Conservation (phyloP, 2,888 invertebrate genomes). For the Lycophotia porphyrea region DNA sequence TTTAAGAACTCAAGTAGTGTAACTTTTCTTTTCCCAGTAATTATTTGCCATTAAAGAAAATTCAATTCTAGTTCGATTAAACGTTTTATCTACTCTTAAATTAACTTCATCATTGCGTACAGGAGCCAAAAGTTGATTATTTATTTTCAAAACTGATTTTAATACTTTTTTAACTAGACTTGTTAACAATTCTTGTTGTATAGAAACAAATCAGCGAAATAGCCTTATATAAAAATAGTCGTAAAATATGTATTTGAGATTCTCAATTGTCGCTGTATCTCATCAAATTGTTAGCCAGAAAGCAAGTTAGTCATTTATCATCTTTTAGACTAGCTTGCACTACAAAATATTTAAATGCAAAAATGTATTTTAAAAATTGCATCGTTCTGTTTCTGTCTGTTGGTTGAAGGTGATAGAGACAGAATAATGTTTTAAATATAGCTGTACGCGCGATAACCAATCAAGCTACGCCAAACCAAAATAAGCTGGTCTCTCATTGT, state of each 20-base stretch:
- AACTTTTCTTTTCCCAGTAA: no score
- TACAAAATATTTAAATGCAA: background rate
- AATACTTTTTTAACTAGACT: background rate
- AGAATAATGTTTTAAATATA: background rate
- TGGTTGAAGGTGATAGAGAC: background rate
- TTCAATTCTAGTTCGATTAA: background rate
- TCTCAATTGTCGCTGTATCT: slow-evolving; percentile 6
- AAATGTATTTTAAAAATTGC: background rate
- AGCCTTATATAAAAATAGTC: background rate
- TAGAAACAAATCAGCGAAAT: slow-evolving; percentile 17
- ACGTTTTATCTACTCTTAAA: background rate
- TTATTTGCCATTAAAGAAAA: background rate
- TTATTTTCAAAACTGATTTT: background rate
- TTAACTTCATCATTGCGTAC: background rate
- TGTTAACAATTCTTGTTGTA: background rate
- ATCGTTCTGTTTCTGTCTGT: background rate
- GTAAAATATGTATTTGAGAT: background rate
- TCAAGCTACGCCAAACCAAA: no score
- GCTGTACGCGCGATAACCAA: background rate
- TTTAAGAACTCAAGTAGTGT: no score
- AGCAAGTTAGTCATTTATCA: slow-evolving; percentile 5
- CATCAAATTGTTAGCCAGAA: slow-evolving; percentile 13
- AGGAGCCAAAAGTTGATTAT: background rate
- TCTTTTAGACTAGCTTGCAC: background rate
- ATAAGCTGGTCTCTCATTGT: no score